Conservation (phyloP, 2,888 invertebrate genomes). For the Sarcophaga rosellei region DNA sequence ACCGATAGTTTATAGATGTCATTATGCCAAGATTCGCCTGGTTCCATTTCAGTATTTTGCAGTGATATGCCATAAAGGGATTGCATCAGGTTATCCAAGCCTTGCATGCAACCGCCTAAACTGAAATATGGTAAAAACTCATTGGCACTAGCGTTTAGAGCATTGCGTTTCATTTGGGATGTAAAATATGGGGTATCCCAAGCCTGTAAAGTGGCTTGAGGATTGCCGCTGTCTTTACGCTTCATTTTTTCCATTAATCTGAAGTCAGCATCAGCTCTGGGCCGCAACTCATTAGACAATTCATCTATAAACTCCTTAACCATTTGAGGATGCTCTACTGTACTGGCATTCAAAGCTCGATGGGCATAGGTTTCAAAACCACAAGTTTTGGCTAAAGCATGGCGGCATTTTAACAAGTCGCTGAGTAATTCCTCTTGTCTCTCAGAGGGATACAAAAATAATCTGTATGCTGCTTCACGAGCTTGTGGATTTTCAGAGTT, state of each 20-base stretch:
- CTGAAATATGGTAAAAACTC: constrained; percentile 94
- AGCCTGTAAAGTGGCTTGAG: constrained; percentile 81
- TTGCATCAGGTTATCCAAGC: constrained; percentile 93
- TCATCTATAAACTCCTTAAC: constrained; percentile 91
- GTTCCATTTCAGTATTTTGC: constrained; percentile 86
- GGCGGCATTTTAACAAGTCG: constrained; percentile 87
- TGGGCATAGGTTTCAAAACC: constrained; percentile 95
- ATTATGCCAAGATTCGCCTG: constrained; percentile 93
- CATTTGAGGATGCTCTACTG: constrained; percentile 90
- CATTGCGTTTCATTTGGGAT: constrained; percentile 87
- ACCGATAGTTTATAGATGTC: constrained; percentile 97
- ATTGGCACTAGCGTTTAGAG: constrained; percentile 86
- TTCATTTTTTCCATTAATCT: constrained; percentile 89
- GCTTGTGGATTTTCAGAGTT: constrained; percentile 90
- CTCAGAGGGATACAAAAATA: constrained; percentile 90
- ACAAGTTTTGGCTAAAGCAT: constrained; percentile 91
- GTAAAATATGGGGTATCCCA: constrained; percentile 97
- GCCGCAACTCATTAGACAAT: constrained; percentile 86
- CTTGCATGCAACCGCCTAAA: constrained; percentile 97
- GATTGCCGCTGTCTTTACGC: constrained; percentile 74
- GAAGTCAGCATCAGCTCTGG: constrained; percentile 89
- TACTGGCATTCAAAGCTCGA: constrained; percentile 92
- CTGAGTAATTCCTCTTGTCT: constrained; percentile 89
- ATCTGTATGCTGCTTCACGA: constrained; percentile 93
- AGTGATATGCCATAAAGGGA: constrained; percentile 91